Conservation (phyloP, 2,113 vertebrate genomes). For the Syngnathus scovelli region DNA sequence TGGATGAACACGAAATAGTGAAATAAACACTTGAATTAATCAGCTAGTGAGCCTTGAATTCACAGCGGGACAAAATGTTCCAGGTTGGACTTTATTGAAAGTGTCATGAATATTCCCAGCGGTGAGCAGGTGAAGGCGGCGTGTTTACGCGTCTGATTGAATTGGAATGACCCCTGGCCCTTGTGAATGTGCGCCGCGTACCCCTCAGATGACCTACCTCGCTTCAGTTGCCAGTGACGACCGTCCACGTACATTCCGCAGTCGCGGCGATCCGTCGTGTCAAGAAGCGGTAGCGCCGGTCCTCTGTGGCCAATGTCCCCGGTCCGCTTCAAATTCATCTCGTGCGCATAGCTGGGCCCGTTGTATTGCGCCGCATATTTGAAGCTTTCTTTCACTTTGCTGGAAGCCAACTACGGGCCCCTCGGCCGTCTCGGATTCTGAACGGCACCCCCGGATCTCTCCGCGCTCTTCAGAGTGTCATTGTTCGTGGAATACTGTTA, state of each 20-base stretch:
- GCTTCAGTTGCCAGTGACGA: constrained; percentile 63
- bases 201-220: constrained; percentile 70
- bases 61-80: background rate
- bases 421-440: constrained; percentile 23
- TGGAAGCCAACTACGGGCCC: constrained; percentile 8
- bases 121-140: constrained; percentile 63
- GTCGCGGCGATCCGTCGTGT: constrained; percentile 40
- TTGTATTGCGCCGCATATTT: constrained; percentile 44
- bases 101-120: constrained; percentile 47
- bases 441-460: constrained; percentile 41
- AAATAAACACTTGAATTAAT: no score
- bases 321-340: constrained; percentile 39
- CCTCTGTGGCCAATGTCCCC: constrained; percentile 49
- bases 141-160: constrained; percentile 71
- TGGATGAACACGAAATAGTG: no score
- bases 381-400: constrained; percentile 3
- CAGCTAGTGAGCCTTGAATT: background rate
- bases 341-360: constrained; percentile 23
- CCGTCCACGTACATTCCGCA: constrained; percentile 68
- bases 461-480: constrained; percentile 70
- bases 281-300: constrained; percentile 36
- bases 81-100: constrained; percentile 24
- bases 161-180: constrained; percentile 74
- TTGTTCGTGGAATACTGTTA: constrained; percentile 77
- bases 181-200: constrained; percentile 52